A percentile compares a stretch with the other conserved stretches of the same genome.
Conservation (phyloP, 2,113 vertebrate species). For the Tenrec ecaudatus region DNA sequence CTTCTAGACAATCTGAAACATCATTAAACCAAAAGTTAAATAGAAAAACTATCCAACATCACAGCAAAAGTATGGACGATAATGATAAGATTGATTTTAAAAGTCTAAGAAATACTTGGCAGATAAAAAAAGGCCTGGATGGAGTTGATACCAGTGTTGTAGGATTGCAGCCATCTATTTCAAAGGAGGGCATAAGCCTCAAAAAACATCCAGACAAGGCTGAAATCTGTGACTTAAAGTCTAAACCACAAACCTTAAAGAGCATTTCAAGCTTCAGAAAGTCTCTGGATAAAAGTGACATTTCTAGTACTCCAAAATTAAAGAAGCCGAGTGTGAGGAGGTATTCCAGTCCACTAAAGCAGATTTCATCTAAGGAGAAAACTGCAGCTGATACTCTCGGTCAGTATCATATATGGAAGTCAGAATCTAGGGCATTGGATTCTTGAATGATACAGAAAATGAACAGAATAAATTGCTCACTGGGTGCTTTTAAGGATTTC, state of each 20-base stretch:
- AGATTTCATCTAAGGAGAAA: conserved; percentile 51
- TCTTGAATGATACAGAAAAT: not conserved
- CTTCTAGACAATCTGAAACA: conserved; percentile 3
- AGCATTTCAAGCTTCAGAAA: conserved; percentile 32
- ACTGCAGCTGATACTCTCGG: not conserved
- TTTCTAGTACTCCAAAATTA: not conserved
- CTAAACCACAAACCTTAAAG: conserved; percentile 37
- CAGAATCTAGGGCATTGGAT: not conserved
- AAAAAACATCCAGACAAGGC: conserved; percentile 42
- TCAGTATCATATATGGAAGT: conserved; percentile 52
- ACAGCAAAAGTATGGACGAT: not conserved
- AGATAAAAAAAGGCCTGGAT: conserved; percentile 27
- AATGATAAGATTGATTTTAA: conserved; percentile 19
- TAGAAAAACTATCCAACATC: not conserved
- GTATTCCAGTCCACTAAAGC: not conserved
- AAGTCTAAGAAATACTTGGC: conserved; percentile 4
- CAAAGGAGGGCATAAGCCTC: conserved; percentile 10
- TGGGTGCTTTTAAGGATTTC: not conserved
- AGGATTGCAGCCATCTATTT: conserved; percentile 21
- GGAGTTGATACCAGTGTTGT: not conserved
- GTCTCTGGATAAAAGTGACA: conserved; percentile 44
- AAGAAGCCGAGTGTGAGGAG: conserved; percentile 14
- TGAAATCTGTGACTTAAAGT: conserved; percentile 53
- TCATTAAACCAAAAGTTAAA: not conserved
- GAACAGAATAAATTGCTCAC: not conserved